Evolutionary conservation across 2,888 invertebrate genomes (phyloP).

Genomic region (Hydraecia micacea): DNA sequence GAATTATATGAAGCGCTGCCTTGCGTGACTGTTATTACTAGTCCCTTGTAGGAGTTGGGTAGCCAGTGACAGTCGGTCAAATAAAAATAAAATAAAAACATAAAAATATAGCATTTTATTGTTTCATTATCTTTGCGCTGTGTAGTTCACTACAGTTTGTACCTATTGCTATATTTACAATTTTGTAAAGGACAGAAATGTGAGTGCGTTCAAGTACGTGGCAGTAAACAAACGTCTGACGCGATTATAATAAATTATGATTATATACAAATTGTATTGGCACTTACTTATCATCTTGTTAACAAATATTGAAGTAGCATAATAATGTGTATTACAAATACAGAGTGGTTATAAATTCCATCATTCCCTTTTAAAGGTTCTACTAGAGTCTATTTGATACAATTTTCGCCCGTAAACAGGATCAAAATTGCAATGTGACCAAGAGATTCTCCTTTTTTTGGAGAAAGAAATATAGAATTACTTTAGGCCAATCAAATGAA

Average conservation of each 20-base stretch:
- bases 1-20: background rate
- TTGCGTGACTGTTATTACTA: background rate
- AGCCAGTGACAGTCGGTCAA: slow-evolving; percentile 23
- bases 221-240: background rate
- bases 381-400: background rate
- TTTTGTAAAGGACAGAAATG: slow-evolving; percentile 7
- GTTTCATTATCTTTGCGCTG: slow-evolving; percentile 10
- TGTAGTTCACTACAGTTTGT: slow-evolving; percentile 26
- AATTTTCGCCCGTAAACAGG: background rate
- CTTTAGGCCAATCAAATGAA: background rate
- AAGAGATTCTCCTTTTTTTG: background rate
- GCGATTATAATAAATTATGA: slow-evolving; percentile 4
- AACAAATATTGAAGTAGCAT: slow-evolving; percentile 3
- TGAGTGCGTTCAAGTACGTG: background rate
- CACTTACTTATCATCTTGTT: slow-evolving; percentile 8
- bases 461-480: background rate
- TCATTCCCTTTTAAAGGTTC: background rate
- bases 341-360: background rate
- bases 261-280: slow-evolving; percentile 31
- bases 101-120: slow-evolving; percentile 43
- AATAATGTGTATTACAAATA: background rate
- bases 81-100: slow-evolving; percentile 43
- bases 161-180: slow-evolving; percentile 46
- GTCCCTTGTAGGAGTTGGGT: background rate
- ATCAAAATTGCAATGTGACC: background rate